Conservation (phyloP, 2,113 vertebrate genomes). For the Pithys albifrons region DNA sequence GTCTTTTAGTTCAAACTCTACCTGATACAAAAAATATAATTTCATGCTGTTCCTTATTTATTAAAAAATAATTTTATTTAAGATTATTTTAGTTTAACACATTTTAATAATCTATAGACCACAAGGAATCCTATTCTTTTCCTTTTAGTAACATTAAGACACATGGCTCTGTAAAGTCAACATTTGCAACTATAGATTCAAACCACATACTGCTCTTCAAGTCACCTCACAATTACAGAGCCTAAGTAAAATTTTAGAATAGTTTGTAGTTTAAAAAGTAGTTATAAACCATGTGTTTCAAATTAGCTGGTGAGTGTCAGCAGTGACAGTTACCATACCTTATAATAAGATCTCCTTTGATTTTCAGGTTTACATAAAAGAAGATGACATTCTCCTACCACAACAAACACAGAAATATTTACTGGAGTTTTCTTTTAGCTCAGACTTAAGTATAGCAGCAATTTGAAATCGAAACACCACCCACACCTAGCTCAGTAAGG, state of each 20-base stretch:
- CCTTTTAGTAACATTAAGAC: background rate
- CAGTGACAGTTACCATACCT: conserved; percentile 55
- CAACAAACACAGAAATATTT: conserved; percentile 42
- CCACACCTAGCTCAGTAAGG: conserved; percentile 11
- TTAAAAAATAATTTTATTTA: background rate
- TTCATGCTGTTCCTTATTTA: background rate
- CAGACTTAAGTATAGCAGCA: conserved; percentile 38
- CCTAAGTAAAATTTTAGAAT: conserved; percentile 60
- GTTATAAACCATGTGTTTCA: conserved; percentile 70
- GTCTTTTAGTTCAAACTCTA: background rate
- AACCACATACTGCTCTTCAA: conserved; percentile 47
- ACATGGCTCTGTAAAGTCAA: background rate
- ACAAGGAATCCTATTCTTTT: background rate
- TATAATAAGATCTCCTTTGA: conserved; percentile 63
- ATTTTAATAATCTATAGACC: background rate
- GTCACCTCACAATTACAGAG: conserved; percentile 69
- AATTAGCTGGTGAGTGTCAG: conserved; percentile 70
- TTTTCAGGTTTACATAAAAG: conserved; percentile 29
- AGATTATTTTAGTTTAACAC: background rate
- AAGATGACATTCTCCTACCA: conserved; percentile 35
- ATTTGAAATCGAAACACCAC: background rate
- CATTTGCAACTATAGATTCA: conserved; percentile 35
- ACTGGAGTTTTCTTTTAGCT: conserved; percentile 13
- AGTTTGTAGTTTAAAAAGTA: conserved; percentile 58
- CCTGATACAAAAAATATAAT: background rate